Base-by-base conservation (phyloP, 2,888 invertebrate genomes). In the Phrixothrix hirtus region DNA sequence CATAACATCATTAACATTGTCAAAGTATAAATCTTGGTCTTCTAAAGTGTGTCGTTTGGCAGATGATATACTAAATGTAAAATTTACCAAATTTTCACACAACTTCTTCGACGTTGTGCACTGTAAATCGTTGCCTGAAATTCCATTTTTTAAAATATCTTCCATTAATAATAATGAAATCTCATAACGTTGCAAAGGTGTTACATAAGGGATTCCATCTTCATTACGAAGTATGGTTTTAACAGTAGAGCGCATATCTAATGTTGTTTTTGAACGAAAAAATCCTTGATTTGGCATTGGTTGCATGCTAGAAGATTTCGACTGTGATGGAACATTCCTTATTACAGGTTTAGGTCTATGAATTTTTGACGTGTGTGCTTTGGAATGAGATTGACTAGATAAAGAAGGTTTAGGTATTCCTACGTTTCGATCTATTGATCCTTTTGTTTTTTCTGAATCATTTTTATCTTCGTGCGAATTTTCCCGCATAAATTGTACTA, bases 31-130 rank as follows among this genome's bases (percentile, higher is more conserved):
- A 64, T 90, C 90, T 3, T 83, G 82, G 70, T 93, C 91, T 75
- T 93, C 93, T 14, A 93, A 77, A 1, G 90, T 88, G 63, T 86
- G 84, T 56, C 93, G 79, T 70, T 92, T 92, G 1, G 89, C 88
- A 14, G 89, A 86, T 26, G 92, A 92, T 43, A 93, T 83, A 73
- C 81, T 83, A 58, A 86, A 83, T 1, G 89, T 88, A 75, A 92
- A 94, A 70, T 89, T 87, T 41, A 89, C 78, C 38, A 91, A 77
- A 57, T 85, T 83, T 71, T 84, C 86, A 66, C 87, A 92, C 36
- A 89, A 76, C 52, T 82, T 79, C 59, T 81, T 79, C 9, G 88
- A 85, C 29, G 81, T 81, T 2, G 78, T 75, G 63, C 85, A 83
- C 0, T 83, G 82, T 2, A 80, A 78, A 34, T 86, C 84, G 34